A percentile compares a stretch with the other conserved stretches of the same genome.
Evolutionary conservation across 1,140 invertebrate genomes (phyloP).

Genomic region (Xylocopa sonorina): DNA sequence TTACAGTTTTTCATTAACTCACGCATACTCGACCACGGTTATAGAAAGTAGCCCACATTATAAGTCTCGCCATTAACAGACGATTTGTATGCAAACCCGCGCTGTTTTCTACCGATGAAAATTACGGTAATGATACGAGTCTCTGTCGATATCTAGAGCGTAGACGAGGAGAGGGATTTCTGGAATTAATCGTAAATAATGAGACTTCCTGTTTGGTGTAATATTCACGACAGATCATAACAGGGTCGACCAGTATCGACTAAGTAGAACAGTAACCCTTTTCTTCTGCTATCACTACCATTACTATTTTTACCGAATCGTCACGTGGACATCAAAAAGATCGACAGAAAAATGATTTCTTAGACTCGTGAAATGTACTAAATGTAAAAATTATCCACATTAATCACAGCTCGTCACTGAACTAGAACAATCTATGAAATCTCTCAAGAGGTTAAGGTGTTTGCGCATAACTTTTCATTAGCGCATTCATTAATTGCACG

Average conservation of each 20-base stretch:
- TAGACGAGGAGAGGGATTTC: conserved; percentile 32
- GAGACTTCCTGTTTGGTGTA: background rate
- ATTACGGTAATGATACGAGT: conserved; percentile 37
- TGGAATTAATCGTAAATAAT: background rate
- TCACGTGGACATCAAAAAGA: no score
- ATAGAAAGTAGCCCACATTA: conserved; percentile 41
- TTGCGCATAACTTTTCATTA: background rate
- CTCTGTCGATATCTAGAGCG: conserved; percentile 45
- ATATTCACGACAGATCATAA: background rate
- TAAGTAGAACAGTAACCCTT: background rate
- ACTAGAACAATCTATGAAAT: background rate
- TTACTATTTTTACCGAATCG: no score
- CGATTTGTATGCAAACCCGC: conserved; percentile 60
- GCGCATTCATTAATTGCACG: background rate
- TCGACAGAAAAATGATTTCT: no score
- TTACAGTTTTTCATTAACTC: conserved; percentile 38
- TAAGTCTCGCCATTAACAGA: conserved; percentile 17
- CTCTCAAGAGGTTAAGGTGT: background rate
- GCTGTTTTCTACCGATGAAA: conserved; percentile 45
- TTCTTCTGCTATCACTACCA: no score
- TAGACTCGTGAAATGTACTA: no score
- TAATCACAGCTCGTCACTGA: no score
- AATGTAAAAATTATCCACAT: no score
- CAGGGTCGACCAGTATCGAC: background rate
- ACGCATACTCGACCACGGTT: conserved; percentile 14